Evolutionary conservation across 2,797 vertebrate species (phyloP).

Genomic region (Cephalopachus bancanus): DNA sequence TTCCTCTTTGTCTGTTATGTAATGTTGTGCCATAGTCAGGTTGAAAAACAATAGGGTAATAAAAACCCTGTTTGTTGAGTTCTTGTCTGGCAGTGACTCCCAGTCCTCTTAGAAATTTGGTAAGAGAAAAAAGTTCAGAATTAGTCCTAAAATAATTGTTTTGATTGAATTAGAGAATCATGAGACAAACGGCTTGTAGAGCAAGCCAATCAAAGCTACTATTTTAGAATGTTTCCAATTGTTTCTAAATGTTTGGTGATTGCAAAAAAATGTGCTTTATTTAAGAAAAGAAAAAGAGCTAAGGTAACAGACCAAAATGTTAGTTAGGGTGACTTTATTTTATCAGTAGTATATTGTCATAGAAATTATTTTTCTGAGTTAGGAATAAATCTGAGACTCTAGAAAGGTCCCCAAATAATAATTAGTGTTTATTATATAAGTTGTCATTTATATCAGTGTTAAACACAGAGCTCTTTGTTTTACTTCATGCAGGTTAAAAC

Average conservation of each 20-base stretch:
- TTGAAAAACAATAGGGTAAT: too few relatives aligned
- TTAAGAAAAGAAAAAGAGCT: neutral
- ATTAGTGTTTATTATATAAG: neutral
- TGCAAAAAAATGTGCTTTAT: neutral
- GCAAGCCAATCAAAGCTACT: neutral
- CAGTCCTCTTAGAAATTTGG: too few relatives aligned
- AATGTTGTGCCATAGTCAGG: too few relatives aligned
- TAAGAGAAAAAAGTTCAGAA: too few relatives aligned
- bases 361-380: neutral
- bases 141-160: too few relatives aligned
- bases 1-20: too few relatives aligned
- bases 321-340: neutral
- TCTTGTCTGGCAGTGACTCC: too few relatives aligned
- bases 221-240: neutral
- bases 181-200: neutral
- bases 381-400: neutral
- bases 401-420: neutral
- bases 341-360: neutral
- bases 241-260: neutral
- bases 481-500: neutral
- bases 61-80: too few relatives aligned
- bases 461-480: neutral
- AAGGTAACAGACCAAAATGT: neutral
- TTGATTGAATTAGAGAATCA: neutral
- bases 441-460: neutral